These are phyloP conservation scores for Macrotus californicus DNA, from an alignment of 2,113 vertebrate genomes.

Conservation along the genomic window DNA sequence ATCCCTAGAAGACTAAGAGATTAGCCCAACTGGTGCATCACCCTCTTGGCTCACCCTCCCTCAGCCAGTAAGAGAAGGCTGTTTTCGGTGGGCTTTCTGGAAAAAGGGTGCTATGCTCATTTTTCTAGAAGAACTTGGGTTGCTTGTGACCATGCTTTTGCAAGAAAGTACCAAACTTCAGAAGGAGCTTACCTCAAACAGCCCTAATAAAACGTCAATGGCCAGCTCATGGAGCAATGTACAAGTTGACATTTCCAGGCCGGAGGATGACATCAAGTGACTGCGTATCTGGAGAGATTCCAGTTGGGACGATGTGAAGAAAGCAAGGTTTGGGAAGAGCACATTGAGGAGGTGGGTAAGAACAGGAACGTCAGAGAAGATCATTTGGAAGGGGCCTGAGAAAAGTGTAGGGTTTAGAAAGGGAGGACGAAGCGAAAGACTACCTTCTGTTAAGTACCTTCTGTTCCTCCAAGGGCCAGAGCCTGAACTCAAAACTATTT, in stretches of 20 bases:
- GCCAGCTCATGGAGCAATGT: neutral
- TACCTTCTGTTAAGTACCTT: neutral
- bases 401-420: neutral
- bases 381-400: neutral
- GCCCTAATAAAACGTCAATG: neutral
- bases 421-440: neutral
- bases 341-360: neutral
- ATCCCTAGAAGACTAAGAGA: neutral
- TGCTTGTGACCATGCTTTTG: neutral
- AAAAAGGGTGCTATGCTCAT: accelerated
- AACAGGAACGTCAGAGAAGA: neutral
- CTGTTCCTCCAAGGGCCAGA: neutral
- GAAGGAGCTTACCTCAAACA: neutral
- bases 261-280: neutral
- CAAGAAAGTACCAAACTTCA: neutral
- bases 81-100: neutral
- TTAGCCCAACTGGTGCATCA: neutral
- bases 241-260: neutral
- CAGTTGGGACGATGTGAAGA: neutral
- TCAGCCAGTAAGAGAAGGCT: neutral
- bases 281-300: neutral
- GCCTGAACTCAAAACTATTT: neutral
- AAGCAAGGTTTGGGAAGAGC: neutral
- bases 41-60: neutral
- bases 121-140: neutral